Evolutionary conservation across 2,888 invertebrate species (phyloP).

Genomic region (Ornithoptera alexandrae): DNA sequence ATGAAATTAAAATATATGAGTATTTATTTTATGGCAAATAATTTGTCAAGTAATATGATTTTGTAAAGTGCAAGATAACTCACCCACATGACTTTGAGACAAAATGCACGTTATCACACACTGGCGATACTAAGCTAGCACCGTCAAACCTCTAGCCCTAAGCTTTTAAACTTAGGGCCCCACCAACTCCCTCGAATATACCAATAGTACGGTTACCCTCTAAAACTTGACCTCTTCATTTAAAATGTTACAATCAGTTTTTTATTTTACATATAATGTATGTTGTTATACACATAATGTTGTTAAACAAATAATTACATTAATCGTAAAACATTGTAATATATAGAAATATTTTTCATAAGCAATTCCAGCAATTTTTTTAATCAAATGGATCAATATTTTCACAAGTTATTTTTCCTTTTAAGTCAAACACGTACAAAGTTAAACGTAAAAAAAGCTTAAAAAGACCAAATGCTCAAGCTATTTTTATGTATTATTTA

Average conservation of each 20-base stretch:
- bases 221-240: background rate
- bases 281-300: too few relatives aligned
- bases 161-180: constrained; percentile 67
- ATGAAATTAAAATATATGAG: background rate
- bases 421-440: too few relatives aligned
- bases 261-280: too few relatives aligned
- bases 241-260: background rate
- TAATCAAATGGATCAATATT: too few relatives aligned
- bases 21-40: background rate
- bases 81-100: constrained; percentile 40
- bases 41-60: background rate
- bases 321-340: too few relatives aligned
- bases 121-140: constrained; percentile 44
- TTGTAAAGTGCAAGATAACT: constrained; percentile 20
- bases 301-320: too few relatives aligned
- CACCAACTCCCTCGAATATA: constrained; percentile 50
- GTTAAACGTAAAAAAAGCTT: too few relatives aligned
- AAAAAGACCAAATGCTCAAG: too few relatives aligned
- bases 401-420: too few relatives aligned
- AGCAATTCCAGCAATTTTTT: too few relatives aligned
- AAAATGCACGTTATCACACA: constrained; percentile 42
- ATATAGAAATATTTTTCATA: too few relatives aligned
- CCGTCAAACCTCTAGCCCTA: constrained; percentile 40
- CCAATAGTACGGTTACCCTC: constrained; percentile 35
- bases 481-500: too few relatives aligned